Percentiles rank a stretch among this genome's conserved stretches.
Conservation (phyloP, 2,113 vertebrate genomes). For the Chaenocephalus aceratus region DNA sequence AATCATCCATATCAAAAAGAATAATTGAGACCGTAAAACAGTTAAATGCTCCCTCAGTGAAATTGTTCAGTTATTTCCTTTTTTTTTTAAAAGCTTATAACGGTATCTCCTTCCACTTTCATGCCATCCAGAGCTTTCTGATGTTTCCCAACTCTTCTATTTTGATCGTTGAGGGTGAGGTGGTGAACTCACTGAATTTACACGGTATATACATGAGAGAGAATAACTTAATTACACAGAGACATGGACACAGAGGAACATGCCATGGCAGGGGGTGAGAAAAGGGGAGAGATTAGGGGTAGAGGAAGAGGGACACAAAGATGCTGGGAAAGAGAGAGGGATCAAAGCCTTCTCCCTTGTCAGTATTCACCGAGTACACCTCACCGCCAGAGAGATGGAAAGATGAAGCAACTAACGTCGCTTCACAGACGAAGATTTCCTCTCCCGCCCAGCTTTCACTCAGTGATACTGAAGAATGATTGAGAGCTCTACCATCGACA, state of each 20-base stretch:
- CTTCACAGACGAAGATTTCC: slow-evolving; percentile 50
- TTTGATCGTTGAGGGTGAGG: background rate
- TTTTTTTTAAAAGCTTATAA: slow-evolving; percentile 1
- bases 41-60: background rate
- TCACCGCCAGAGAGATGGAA: slow-evolving; percentile 46
- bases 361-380: slow-evolving; percentile 60
- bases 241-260: slow-evolving; percentile 17
- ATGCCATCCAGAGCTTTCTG: slow-evolving; percentile 3
- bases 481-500: slow-evolving; percentile 58
- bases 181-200: too few species aligned
- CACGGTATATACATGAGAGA: background rate
- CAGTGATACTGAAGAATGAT: slow-evolving; percentile 59
- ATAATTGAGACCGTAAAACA: background rate
- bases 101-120: background rate
- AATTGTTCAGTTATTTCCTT: background rate
- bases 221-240: background rate
- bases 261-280: background rate
- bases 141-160: background rate
- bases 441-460: slow-evolving; percentile 38
- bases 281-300: background rate
- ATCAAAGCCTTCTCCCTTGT: slow-evolving; percentile 63
- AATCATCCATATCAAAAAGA: background rate
- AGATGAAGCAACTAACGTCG: slow-evolving; percentile 51
- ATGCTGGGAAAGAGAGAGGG: background rate
- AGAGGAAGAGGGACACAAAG: slow-evolving; percentile 30